A percentile compares a stretch with the other conserved stretches of the same genome.
Evolutionary conservation across 2,113 vertebrate genomes (phyloP).

Genomic region (Periophthalmus modestus): DNA sequence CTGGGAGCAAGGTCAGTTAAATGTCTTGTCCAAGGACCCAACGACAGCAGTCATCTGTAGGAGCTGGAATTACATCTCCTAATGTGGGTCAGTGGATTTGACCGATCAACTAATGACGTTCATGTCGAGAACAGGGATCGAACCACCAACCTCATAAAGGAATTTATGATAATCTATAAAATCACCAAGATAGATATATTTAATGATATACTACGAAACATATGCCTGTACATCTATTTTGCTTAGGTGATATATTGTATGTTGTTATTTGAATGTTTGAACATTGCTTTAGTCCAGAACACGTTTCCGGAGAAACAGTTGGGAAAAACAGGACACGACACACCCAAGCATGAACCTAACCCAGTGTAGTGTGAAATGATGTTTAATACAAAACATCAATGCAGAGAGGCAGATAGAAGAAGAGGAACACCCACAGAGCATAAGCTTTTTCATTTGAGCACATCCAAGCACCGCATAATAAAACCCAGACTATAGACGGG

Average conservation of each 20-base stretch:
- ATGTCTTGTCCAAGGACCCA: too few relatives aligned
- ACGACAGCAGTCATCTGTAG: too few relatives aligned
- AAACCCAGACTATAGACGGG: constrained; percentile 9
- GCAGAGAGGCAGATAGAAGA: constrained; percentile 25
- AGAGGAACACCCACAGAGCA: constrained; percentile 38
- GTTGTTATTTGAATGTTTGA: background rate
- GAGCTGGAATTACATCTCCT: too few relatives aligned
- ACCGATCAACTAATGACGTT: too few relatives aligned
- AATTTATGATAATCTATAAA: too few relatives aligned
- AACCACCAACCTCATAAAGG: too few relatives aligned
- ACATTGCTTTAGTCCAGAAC: background rate
- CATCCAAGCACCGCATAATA: constrained; percentile 31
- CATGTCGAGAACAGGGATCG: too few relatives aligned
- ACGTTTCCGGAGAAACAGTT: background rate
- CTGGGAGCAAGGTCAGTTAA: too few relatives aligned
- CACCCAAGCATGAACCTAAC: constrained; percentile 20
- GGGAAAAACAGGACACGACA: constrained; percentile 17
- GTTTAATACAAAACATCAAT: constrained; percentile 28
- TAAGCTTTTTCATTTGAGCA: constrained; percentile 14
- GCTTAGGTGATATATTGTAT: background rate
- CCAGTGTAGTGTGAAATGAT: constrained; percentile 25
- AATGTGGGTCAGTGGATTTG: too few relatives aligned
- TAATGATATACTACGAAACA: too few relatives aligned
- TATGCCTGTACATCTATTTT: too few relatives aligned
- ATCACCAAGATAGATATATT: too few relatives aligned